Conservation (phyloP, 1,140 invertebrate genomes). For the Heliconius eleuchia region DNA sequence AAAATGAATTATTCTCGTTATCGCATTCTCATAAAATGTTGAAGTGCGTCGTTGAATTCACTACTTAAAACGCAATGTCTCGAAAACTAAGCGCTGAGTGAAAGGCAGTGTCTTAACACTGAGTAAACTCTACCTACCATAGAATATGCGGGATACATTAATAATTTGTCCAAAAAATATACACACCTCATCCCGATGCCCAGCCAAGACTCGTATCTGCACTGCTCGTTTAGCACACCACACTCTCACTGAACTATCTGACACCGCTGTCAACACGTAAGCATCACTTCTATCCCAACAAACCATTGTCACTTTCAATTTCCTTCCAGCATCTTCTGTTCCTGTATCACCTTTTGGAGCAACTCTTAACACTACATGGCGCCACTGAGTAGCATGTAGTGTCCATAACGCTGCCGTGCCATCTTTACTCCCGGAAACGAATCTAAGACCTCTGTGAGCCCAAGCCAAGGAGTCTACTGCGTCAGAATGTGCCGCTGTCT, state of each 20-base stretch:
- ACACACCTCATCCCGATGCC: conserved; percentile 92
- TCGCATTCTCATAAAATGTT: no score
- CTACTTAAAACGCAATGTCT: no score
- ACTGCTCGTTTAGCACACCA: conserved; percentile 57
- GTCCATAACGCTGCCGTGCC: conserved; percentile 97
- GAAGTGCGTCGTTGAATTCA: no score
- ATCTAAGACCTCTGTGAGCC: conserved; percentile 91
- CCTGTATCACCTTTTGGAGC: background rate
- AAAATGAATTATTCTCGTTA: no score
- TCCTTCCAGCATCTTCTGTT: background rate
- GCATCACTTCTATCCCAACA: conserved; percentile 95
- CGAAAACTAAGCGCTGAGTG: no score
- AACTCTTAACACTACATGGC: conserved; percentile 84
- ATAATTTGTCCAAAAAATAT: no score
- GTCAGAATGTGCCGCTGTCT: conserved; percentile 95
- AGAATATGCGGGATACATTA: no score
- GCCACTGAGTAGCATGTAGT: conserved; percentile 95
- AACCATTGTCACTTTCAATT: conserved; percentile 95
- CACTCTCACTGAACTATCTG: conserved; percentile 57
- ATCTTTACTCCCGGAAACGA: conserved; percentile 98
- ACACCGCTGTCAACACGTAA: conserved; percentile 93
- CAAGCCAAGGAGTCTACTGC: conserved; percentile 98
- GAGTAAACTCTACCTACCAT: no score
- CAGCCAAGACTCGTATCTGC: conserved; percentile 86
- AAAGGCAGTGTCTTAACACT: no score